These are phyloP conservation scores for Sebastes fasciatus DNA, from an alignment of 2,113 vertebrate species.

Conservation along the genomic window DNA sequence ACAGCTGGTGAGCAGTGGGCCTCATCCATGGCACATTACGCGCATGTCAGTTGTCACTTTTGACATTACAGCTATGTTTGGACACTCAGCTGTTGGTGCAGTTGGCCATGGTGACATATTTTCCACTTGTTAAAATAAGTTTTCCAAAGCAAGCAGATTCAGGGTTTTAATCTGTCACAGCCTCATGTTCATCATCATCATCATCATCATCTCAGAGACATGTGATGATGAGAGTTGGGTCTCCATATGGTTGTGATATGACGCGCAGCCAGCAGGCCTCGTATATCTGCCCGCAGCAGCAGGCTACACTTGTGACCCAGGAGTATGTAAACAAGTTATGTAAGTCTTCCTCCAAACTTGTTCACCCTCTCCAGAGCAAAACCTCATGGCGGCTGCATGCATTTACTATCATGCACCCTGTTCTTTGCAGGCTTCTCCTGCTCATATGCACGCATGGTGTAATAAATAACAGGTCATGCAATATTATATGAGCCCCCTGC, in stretches of 20 bases:
- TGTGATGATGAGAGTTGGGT: slow-evolving; percentile 7
- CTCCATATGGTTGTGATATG: slow-evolving; percentile 8
- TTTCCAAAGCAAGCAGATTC: background rate
- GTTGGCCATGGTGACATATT: background rate
- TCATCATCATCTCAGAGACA: background rate
- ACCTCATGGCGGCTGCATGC: background rate
- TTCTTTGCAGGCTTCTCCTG: no score
- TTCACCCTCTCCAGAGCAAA: slow-evolving; percentile 1
- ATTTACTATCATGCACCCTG: no score
- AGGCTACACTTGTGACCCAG: slow-evolving; percentile 22
- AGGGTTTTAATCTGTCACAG: background rate
- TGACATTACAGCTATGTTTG: slow-evolving; percentile 68
- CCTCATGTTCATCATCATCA: background rate
- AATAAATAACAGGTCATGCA: no score
- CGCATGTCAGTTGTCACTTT: slow-evolving; percentile 47
- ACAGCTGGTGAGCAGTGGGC: slow-evolving; percentile 55
- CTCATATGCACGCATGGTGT: no score
- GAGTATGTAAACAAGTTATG: slow-evolving; percentile 70
- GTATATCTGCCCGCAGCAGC: slow-evolving; percentile 13
- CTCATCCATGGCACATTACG: slow-evolving; percentile 1
- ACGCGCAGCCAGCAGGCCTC: slow-evolving; percentile 6
- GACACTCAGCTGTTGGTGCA: slow-evolving; percentile 53
- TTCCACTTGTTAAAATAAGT: background rate
- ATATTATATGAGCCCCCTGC: no score
- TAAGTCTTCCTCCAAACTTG: slow-evolving; percentile 57